Evolutionary conservation across 1,140 invertebrate species (phyloP).

Genomic region (Augochlora pura): DNA sequence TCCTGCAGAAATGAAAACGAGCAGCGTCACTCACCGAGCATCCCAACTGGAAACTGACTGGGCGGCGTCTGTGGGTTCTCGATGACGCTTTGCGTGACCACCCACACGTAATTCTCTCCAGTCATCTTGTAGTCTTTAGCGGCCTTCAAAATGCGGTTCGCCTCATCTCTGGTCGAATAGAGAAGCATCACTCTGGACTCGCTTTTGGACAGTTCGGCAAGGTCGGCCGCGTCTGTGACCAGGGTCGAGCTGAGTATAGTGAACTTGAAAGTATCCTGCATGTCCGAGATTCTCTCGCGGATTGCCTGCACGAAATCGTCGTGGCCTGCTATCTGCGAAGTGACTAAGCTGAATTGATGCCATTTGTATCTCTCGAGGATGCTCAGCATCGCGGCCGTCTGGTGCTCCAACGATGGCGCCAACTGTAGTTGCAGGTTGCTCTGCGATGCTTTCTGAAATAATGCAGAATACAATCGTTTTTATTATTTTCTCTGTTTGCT

Average conservation of each 20-base stretch:
- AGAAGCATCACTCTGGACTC: conserved; percentile 96
- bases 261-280: conserved; percentile 94
- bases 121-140: conserved; percentile 93
- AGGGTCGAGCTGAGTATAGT: conserved; percentile 92
- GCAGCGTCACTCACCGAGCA: conserved; percentile 88
- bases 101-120: conserved; percentile 97
- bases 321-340: conserved; percentile 95
- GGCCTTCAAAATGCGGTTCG: conserved; percentile 89
- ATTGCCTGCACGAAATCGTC: conserved; percentile 97
- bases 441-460: conserved; percentile 86
- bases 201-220: conserved; percentile 90
- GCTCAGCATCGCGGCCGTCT: conserved; percentile 95
- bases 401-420: conserved; percentile 95
- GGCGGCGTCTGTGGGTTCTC: conserved; percentile 88
- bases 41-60: conserved; percentile 93
- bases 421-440: conserved; percentile 93
- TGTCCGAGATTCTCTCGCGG: conserved; percentile 90
- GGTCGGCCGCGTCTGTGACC: conserved; percentile 85
- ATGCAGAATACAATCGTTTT: background rate
- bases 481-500: too few species aligned
- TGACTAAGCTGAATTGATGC: conserved; percentile 97
- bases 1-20: background rate
- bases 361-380: conserved; percentile 97
- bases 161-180: conserved; percentile 94
- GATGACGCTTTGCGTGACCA: conserved; percentile 97